Evolutionary conservation across 2,113 vertebrate species (phyloP).

Genomic region (Danionella cerebrum): DNA sequence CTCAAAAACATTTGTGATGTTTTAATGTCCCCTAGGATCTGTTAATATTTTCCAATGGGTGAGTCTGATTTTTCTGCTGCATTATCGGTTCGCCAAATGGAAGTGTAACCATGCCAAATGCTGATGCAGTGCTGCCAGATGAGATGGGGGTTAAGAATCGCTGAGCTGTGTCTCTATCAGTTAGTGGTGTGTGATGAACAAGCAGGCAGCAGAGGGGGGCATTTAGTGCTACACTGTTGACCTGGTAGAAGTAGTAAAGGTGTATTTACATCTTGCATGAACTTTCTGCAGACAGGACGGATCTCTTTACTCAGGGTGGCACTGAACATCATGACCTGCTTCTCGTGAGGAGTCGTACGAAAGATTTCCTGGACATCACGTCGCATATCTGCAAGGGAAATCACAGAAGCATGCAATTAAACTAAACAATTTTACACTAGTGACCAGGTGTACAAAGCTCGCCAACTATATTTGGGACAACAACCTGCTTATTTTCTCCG

Average conservation of each 20-base stretch:
- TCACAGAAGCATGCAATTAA: too few relatives aligned
- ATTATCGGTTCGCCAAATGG: not conserved
- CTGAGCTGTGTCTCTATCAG: not conserved
- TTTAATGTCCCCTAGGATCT: too few relatives aligned
- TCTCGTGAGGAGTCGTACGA: slow-evolving; percentile 79
- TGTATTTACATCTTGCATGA: slow-evolving; percentile 85
- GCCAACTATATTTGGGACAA: too few relatives aligned
- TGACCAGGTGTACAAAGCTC: too few relatives aligned
- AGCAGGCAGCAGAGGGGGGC: not conserved
- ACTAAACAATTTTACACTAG: too few relatives aligned
- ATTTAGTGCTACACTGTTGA: slow-evolving; percentile 30
- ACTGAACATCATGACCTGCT: slow-evolving; percentile 87
- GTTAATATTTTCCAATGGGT: not conserved
- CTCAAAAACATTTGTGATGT: too few relatives aligned
- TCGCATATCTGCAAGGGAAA: slow-evolving; percentile 65
- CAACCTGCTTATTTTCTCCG: too few relatives aligned
- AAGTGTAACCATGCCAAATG: not conserved
- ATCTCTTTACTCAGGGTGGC: slow-evolving; percentile 81
- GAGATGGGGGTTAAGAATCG: not conserved
- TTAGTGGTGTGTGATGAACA: not conserved
- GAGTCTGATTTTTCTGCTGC: not conserved
- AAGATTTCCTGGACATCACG: slow-evolving; percentile 82
- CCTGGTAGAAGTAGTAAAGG: slow-evolving; percentile 54
- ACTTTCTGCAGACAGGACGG: slow-evolving; percentile 78
- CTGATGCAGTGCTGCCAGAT: not conserved